These are phyloP conservation scores for Planococcus citri DNA, from an alignment of 1,140 invertebrate species.

Conservation along the genomic window DNA sequence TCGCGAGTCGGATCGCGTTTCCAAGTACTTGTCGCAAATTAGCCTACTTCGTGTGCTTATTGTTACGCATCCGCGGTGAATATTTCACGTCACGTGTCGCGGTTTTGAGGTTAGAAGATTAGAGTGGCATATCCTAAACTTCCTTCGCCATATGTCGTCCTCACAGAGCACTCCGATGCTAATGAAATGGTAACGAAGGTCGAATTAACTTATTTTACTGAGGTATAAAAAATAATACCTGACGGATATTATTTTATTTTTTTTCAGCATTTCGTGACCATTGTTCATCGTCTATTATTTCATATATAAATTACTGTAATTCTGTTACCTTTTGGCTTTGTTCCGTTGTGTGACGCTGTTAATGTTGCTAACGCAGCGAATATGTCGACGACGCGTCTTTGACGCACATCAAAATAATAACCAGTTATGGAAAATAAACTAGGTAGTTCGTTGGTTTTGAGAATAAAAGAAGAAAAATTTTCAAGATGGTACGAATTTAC, in stretches of 20 bases:
- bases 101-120: not conserved
- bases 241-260: not conserved
- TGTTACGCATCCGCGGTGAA: not conserved
- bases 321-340: not conserved
- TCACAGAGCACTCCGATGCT: not conserved
- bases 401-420: constrained; percentile 3
- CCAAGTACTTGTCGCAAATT: not conserved
- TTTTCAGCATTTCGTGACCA: not conserved
- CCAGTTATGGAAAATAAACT: not conserved
- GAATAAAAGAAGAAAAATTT: not conserved
- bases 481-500: no score
- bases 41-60: not conserved
- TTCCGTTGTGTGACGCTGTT: constrained; percentile 5
- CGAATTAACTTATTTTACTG: constrained; percentile 1
- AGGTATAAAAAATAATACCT: not conserved
- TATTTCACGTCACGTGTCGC: constrained; percentile 1
- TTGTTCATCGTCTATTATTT: not conserved
- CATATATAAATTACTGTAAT: not conserved
- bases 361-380: constrained; percentile 6
- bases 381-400: not conserved
- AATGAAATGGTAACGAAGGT: not conserved
- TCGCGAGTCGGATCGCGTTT: not conserved
- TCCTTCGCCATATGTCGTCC: constrained; percentile 5
- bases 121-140: not conserved
- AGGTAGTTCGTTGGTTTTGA: not conserved